Conservation (phyloP, 2,888 invertebrate species). For the Drosophila ezoana region DNA sequence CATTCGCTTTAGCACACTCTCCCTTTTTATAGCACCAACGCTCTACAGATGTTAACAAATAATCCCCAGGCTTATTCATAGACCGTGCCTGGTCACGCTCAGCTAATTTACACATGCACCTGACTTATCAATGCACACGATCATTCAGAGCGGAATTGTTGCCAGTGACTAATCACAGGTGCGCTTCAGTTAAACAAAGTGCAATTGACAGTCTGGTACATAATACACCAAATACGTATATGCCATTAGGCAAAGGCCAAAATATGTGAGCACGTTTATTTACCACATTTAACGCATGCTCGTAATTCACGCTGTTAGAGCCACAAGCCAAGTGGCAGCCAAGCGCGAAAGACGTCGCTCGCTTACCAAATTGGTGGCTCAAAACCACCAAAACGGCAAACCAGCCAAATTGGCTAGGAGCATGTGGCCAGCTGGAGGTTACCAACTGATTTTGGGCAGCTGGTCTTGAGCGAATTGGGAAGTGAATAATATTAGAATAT, state of each 20-base stretch:
- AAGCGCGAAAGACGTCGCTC: conserved; percentile 82
- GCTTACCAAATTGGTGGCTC: conserved; percentile 55
- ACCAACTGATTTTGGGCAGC: conserved; percentile 20
- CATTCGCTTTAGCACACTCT: neutral
- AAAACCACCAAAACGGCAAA: conserved; percentile 41
- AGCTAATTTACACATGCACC: conserved; percentile 45
- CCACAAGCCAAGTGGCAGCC: conserved; percentile 60
- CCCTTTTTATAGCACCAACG: neutral
- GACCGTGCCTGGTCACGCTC: conserved; percentile 38
- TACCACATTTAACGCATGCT: conserved; percentile 71
- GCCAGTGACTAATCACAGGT: conserved; percentile 12
- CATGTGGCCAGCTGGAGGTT: conserved; percentile 44
- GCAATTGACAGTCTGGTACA: conserved; percentile 23
- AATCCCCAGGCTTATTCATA: neutral
- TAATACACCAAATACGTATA: conserved; percentile 20
- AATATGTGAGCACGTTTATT: conserved; percentile 58
- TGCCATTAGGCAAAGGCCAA: conserved; percentile 31
- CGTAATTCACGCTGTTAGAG: conserved; percentile 34
- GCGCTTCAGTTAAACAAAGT: neutral
- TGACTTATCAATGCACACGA: conserved; percentile 52
- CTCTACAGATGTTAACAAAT: neutral
- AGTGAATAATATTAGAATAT: conserved; percentile 7
- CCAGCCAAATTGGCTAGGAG: conserved; percentile 24
- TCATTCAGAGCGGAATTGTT: conserved; percentile 37
- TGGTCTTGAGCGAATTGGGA: conserved; percentile 29